Evolutionary conservation across 2,888 invertebrate species (phyloP).

Genomic region (Conomelus anceps): DNA sequence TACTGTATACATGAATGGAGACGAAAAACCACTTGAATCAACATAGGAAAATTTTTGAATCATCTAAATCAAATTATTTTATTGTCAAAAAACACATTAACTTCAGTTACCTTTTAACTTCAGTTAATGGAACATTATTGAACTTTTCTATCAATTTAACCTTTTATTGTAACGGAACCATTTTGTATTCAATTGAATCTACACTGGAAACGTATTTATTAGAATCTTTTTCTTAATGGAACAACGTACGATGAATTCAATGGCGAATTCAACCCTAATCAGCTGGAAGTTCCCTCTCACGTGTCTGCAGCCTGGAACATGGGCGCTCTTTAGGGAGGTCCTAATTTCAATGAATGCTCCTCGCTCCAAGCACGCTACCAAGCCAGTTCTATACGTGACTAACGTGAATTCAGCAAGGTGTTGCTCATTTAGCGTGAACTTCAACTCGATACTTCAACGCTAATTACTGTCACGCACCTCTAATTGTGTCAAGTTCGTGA

Average conservation of each 20-base stretch:
- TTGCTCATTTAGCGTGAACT: not conserved
- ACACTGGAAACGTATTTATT: not conserved
- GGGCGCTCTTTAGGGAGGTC: not conserved
- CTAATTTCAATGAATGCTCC: not conserved
- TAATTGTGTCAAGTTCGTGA: not conserved
- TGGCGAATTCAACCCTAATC: too few relatives aligned
- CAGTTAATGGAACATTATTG: too few relatives aligned
- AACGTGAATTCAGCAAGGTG: not conserved
- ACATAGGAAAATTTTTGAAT: too few relatives aligned
- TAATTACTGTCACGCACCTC: not conserved
- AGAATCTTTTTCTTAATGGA: too few relatives aligned
- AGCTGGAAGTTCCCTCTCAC: not conserved
- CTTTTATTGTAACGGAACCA: too few relatives aligned
- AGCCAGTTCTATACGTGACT: not conserved
- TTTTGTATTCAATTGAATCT: not conserved
- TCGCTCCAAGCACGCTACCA: not conserved
- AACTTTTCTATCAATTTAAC: too few relatives aligned
- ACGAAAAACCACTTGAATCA: too few relatives aligned
- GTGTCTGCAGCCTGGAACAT: not conserved
- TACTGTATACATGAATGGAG: too few relatives aligned
- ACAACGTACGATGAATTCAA: too few relatives aligned
- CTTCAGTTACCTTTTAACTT: too few relatives aligned
- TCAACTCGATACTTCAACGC: not conserved
- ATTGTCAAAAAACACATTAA: too few relatives aligned
- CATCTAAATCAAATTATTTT: too few relatives aligned